Percentiles rank a stretch among this genome's conserved stretches.
Conservation (phyloP, 2,888 invertebrate genomes). For the Oasisia sp. region DNA sequence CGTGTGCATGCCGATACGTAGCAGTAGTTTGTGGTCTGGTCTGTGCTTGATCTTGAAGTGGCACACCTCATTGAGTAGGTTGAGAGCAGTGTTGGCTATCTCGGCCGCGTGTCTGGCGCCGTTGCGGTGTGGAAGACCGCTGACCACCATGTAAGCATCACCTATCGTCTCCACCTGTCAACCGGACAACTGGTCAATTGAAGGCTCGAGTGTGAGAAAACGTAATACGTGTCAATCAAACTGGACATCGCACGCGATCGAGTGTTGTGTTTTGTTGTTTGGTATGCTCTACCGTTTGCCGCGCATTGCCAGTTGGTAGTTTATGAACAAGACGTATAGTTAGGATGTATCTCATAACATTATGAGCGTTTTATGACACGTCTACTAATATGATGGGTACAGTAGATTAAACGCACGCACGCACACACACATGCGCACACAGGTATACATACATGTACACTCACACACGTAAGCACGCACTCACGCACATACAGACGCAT, state of each 20-base stretch:
- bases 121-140: slow-evolving; percentile 49
- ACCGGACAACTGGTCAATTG: background rate
- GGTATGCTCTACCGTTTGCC: background rate
- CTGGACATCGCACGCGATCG: background rate
- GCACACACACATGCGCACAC: background rate
- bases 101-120: slow-evolving; percentile 49
- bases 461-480: too few relatives aligned
- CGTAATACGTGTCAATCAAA: background rate
- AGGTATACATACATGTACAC: background rate
- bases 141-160: slow-evolving; percentile 73
- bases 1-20: slow-evolving; percentile 36
- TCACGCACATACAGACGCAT: too few relatives aligned
- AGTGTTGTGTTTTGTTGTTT: background rate
- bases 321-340: too few relatives aligned
- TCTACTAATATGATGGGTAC: too few relatives aligned
- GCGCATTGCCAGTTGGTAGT: too few relatives aligned
- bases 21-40: slow-evolving; percentile 26
- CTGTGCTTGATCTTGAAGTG: slow-evolving; percentile 38
- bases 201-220: background rate
- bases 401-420: too few relatives aligned
- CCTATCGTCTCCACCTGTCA: background rate
- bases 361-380: too few relatives aligned
- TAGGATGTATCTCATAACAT: too few relatives aligned
- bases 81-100: slow-evolving; percentile 48
- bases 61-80: slow-evolving; percentile 38